Base-by-base conservation (phyloP, 2,113 vertebrate genomes). In the Gambusia holbrooki region DNA sequence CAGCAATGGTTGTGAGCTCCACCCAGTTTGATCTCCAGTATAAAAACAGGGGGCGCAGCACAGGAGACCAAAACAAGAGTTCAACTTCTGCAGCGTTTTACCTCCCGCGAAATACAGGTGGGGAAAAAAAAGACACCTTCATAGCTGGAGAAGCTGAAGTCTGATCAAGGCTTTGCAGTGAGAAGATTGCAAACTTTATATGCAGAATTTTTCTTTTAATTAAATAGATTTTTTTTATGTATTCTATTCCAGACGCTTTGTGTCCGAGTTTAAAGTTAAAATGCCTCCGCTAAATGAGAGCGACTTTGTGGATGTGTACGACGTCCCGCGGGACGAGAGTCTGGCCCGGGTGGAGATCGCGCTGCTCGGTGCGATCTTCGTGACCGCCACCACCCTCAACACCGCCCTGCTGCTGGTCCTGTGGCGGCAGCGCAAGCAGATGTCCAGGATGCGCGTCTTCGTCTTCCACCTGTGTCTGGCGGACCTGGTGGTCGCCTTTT, bases 381-480 rank as follows among this genome's bases (percentile, higher is more conserved):
- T 93, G 80, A 83, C 92, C 0, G 95, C 96, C 60, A 80, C 93
- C 5, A 67, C 95, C 78, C 93, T 95, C 84, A 96, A 96, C n/a
- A 83, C 81, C 33, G 73, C 92, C 65, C 90, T 96, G 63, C 87
- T 96, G 69, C 81, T 90, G 0, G 88, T 93, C 17, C 89, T 96
- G 2, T 92, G 85, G 66, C 90, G 89, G 33, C 89, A 91, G 30
- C 90, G 92, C 22, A 94, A 95, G 48, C 94, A 89, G 73, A 92
- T 93, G 84, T 93, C 94, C 10, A 93, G 94, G 64, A 96, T 96
- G 95, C 95, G 94, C 8, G 86, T 94, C 63, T 96, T 96, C 83
- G 95, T 96, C 3, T 86, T 93, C 66, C 95, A 96, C 92, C 85
- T 96, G 79, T 96, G 95, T 87, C 83, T 96, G 81, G 95, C 96